phyloP scores from a whole-genome alignment of 2,113 vertebrate species.

The Saiga tatarica region DNA sequence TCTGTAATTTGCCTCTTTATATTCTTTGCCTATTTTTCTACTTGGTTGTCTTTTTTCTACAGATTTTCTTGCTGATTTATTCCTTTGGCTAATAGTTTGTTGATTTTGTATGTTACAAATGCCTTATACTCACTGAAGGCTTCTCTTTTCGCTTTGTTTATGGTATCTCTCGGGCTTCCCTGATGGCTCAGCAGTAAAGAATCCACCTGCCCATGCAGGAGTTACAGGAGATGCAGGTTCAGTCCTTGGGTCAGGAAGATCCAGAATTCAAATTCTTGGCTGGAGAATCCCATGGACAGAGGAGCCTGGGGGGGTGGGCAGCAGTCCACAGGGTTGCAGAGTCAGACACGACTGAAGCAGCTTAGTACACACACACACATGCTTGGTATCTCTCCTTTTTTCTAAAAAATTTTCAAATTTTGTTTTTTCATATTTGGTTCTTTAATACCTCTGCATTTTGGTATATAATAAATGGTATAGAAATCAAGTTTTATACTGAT shows the following conservation, averaged over 20 bases:
- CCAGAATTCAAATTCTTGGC: neutral
- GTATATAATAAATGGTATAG: neutral
- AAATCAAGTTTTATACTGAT: neutral
- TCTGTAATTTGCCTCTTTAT: neutral
- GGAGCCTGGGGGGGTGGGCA: rapidly evolving
- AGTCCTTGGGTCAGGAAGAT: neutral
- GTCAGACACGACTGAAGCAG: neutral
- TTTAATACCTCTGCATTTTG: neutral
- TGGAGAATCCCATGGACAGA: neutral
- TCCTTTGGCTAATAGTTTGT: neutral
- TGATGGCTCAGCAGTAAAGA: neutral
- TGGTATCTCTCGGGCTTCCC: neutral
- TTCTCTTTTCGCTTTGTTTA: neutral
- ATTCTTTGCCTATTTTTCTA: neutral
- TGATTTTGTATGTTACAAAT: neutral
- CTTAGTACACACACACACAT: neutral
- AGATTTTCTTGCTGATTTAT: neutral
- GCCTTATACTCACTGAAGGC: neutral
- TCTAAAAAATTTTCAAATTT: neutral
- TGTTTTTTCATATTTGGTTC: neutral
- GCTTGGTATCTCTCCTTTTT: neutral
- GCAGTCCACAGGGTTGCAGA: neutral
- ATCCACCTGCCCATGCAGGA: neutral
- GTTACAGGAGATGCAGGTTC: neutral
- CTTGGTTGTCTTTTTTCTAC: neutral